A percentile compares a stretch with the other conserved stretches of the same genome.
These are phyloP conservation scores for Helicoverpa zea DNA, from an alignment of 1,140 invertebrate species.

Conservation along the genomic window DNA sequence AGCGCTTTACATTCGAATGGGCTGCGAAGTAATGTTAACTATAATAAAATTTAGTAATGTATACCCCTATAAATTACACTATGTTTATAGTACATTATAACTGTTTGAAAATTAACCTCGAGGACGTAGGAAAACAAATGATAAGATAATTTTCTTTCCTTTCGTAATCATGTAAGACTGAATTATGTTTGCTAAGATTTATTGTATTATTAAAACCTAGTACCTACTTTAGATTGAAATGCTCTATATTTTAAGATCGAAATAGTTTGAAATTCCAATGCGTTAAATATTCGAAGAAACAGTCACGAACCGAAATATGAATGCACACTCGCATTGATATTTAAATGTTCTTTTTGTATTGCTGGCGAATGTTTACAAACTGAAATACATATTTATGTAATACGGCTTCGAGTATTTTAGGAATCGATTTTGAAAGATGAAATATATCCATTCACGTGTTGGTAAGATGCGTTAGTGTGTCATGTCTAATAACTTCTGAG, in stretches of 20 bases:
- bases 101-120: too few relatives aligned
- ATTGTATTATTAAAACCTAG: conserved; percentile 6
- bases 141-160: conserved; percentile 14
- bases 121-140: background rate
- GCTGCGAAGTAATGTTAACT: background rate
- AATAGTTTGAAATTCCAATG: conserved; percentile 3
- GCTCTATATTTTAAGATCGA: background rate
- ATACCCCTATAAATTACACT: too few relatives aligned
- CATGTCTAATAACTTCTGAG: conserved; percentile 34
- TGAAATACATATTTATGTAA: background rate
- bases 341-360: too few relatives aligned
- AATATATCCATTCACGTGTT: background rate
- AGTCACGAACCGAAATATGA: background rate
- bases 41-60: too few relatives aligned
- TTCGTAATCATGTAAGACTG: background rate
- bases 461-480: conserved; percentile 14
- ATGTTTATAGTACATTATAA: too few relatives aligned
- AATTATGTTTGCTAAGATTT: conserved; percentile 5
- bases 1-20: background rate
- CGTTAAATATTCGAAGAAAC: background rate
- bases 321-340: too few relatives aligned
- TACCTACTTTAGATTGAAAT: conserved; percentile 10
- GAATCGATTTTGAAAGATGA: too few relatives aligned
- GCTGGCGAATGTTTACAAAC: too few relatives aligned
- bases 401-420: too few relatives aligned